Conservation (phyloP, 2,888 invertebrate species). For the Sinohyriopsis cumingii region DNA sequence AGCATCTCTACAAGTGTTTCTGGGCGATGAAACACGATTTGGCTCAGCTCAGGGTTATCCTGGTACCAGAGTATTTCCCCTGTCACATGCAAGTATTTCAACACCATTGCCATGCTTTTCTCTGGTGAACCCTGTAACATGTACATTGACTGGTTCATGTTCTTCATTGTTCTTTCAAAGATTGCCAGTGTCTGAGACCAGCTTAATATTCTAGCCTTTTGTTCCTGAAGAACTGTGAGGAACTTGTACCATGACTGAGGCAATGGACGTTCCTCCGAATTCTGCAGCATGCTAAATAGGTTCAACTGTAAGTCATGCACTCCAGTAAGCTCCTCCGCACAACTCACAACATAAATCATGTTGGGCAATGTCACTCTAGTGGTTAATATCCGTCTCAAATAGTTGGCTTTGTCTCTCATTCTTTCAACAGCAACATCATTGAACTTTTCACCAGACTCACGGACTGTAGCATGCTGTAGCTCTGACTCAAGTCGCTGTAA, state of each 20-base stretch:
- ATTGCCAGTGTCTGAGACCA: slow-evolving; percentile 49
- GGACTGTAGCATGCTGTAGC: slow-evolving; percentile 33
- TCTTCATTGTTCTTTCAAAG: slow-evolving; percentile 46
- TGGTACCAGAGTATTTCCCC: slow-evolving; percentile 65
- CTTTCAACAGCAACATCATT: slow-evolving; percentile 57
- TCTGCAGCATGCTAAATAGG: slow-evolving; percentile 37
- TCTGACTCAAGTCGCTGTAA: slow-evolving; percentile 24
- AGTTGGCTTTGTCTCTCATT: slow-evolving; percentile 50
- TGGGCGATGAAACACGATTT: slow-evolving; percentile 61
- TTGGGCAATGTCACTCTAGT: slow-evolving; percentile 53
- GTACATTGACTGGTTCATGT: slow-evolving; percentile 54
- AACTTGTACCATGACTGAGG: slow-evolving; percentile 61
- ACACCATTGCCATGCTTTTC: slow-evolving; percentile 53
- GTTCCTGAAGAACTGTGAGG: slow-evolving; percentile 50
- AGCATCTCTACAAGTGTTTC: slow-evolving; percentile 64
- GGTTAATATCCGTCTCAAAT: slow-evolving; percentile 53
- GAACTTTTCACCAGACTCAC: slow-evolving; percentile 52
- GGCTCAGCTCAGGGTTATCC: slow-evolving; percentile 53
- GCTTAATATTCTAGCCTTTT: slow-evolving; percentile 48
- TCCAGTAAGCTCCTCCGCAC: slow-evolving; percentile 54
- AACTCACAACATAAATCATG: slow-evolving; percentile 57
- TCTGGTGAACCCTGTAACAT: slow-evolving; percentile 56
- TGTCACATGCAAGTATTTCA: slow-evolving; percentile 55
- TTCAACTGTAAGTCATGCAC: slow-evolving; percentile 39
- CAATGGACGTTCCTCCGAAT: slow-evolving; percentile 43